These are phyloP conservation scores for Catocala nupta DNA, from an alignment of 2,888 invertebrate genomes.

Conservation along the genomic window DNA sequence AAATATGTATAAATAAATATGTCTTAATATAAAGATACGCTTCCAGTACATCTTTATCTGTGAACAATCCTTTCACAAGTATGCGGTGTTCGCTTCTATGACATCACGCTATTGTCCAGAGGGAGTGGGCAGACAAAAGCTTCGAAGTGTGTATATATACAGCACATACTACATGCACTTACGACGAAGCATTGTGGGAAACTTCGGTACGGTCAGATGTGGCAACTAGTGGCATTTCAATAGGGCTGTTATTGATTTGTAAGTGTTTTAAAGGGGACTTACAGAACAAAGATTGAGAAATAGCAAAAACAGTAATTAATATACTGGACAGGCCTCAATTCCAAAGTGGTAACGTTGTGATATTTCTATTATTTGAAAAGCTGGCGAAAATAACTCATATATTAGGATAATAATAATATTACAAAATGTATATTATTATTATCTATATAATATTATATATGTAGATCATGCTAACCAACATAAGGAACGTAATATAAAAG, in stretches of 20 bases:
- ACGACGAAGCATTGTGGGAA: constrained; percentile 39
- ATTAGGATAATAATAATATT: too few species aligned
- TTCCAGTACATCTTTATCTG: constrained; percentile 19
- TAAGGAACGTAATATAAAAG: too few species aligned
- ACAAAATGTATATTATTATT: too few species aligned
- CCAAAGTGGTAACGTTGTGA: too few species aligned
- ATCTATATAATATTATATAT: too few species aligned
- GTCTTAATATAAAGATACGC: constrained; percentile 4
- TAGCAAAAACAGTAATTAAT: too few species aligned
- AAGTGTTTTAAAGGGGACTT: too few species aligned
- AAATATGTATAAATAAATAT: too few species aligned
- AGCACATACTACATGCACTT: constrained; percentile 58
- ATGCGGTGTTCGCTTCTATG: constrained; percentile 65
- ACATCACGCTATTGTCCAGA: constrained; percentile 81
- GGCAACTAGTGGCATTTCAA: not conserved
- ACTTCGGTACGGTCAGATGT: constrained; percentile 36
- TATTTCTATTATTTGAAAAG: too few species aligned
- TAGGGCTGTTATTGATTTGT: constrained; percentile 3
- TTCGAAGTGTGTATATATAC: constrained; percentile 60
- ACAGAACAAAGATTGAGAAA: not conserved
- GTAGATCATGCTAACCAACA: too few species aligned
- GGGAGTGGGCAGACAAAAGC: constrained; percentile 82
- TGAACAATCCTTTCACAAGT: constrained; percentile 30
- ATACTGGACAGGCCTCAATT: too few species aligned
- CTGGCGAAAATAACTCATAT: too few species aligned